A percentile compares a stretch with the other conserved stretches of the same genome.
Evolutionary conservation across 1,140 invertebrate species (phyloP).

Genomic region (Eumaeus atala): DNA sequence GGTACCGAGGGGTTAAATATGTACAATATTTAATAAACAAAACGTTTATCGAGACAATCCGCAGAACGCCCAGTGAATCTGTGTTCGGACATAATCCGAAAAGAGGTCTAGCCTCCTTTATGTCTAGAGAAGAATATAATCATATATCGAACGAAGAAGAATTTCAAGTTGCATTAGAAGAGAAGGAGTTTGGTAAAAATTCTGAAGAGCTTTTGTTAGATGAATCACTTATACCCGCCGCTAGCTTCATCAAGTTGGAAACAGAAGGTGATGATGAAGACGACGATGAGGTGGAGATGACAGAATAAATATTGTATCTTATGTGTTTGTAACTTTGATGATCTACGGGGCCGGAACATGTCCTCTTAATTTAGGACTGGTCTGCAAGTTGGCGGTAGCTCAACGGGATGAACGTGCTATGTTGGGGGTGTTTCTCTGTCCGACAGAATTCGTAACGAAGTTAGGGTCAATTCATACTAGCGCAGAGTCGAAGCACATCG

Average conservation of each 20-base stretch:
- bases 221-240: slow-evolving; percentile 33
- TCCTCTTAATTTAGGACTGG: too few species aligned
- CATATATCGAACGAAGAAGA: slow-evolving; percentile 33
- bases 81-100: slow-evolving; percentile 34
- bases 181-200: slow-evolving; percentile 27
- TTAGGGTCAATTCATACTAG: too few species aligned
- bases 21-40: slow-evolving; percentile 40
- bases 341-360: too few species aligned
- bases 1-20: slow-evolving; percentile 40
- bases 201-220: slow-evolving; percentile 28
- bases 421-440: too few species aligned
- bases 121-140: slow-evolving; percentile 28
- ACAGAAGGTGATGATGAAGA: slow-evolving; percentile 17
- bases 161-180: slow-evolving; percentile 29
- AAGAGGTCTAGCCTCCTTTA: slow-evolving; percentile 31
- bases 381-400: too few species aligned
- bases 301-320: too few species aligned
- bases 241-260: slow-evolving; percentile 39
- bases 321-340: too few species aligned
- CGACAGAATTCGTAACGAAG: too few species aligned
- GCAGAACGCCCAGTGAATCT: slow-evolving; percentile 34
- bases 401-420: too few species aligned
- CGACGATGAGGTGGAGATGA: slow-evolving; percentile 9
- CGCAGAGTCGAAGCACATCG: too few species aligned
- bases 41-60: slow-evolving; percentile 29